phyloP scores from a whole-genome alignment of 2,888 invertebrate genomes.

The Balanococcus diminutus region DNA sequence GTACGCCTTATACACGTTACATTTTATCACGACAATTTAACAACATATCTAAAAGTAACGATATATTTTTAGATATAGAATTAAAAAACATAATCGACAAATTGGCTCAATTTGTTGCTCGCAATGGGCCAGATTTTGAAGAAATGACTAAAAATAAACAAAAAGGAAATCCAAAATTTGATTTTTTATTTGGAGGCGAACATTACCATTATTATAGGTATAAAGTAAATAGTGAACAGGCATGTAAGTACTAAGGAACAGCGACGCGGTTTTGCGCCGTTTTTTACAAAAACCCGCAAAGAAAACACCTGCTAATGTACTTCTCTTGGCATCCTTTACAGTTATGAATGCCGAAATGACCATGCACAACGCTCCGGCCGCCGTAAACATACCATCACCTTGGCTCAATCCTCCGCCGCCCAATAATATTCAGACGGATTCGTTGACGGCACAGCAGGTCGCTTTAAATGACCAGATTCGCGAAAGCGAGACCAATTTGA shows the following conservation, averaged over 20 bases:
- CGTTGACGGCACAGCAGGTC: slow-evolving; percentile 72
- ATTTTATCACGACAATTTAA: background rate
- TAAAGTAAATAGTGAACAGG: slow-evolving; percentile 93
- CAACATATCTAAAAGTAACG: background rate
- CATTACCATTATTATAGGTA: slow-evolving; percentile 95
- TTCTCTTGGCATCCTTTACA: background rate
- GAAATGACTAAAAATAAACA: slow-evolving; percentile 98
- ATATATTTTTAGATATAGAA: slow-evolving; percentile 75
- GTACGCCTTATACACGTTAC: background rate
- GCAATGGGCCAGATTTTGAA: slow-evolving; percentile 99
- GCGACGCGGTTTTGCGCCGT: background rate
- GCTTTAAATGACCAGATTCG: slow-evolving; percentile 88
- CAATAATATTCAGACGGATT: slow-evolving; percentile 60
- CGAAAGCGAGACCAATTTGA: slow-evolving; percentile 94
- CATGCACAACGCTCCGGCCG: background rate
- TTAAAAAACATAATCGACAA: slow-evolving; percentile 97
- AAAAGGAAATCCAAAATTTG: slow-evolving; percentile 96
- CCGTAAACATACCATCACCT: slow-evolving; percentile 57
- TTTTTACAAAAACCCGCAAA: background rate
- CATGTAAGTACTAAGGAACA: slow-evolving; percentile 70
- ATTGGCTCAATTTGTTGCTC: slow-evolving; percentile 96
- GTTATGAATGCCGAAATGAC: slow-evolving; percentile 54
- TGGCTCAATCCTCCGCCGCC: slow-evolving; percentile 62
- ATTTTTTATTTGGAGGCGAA: slow-evolving; percentile 95
- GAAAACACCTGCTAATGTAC: slow-evolving; percentile 1